These are phyloP conservation scores for Erythrocercus mccallii DNA, from an alignment of 2,113 vertebrate genomes.

Conservation along the genomic window DNA sequence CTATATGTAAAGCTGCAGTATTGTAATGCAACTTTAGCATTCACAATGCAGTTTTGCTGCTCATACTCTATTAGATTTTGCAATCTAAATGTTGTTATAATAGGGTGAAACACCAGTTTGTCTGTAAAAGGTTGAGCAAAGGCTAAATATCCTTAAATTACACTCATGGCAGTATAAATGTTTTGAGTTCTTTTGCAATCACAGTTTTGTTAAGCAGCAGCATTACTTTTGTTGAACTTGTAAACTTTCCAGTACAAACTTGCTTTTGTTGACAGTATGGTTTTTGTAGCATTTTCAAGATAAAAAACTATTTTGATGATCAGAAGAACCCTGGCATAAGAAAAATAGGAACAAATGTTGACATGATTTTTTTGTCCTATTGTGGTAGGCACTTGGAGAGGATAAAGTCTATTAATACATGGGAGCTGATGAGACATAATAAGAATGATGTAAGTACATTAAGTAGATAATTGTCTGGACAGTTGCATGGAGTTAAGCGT, in stretches of 20 bases:
- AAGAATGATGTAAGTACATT: conserved; percentile 10
- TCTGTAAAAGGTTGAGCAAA: background rate
- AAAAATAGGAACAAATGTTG: conserved; percentile 4
- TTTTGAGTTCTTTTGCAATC: conserved; percentile 60
- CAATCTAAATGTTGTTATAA: background rate
- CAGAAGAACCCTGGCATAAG: conserved; percentile 4
- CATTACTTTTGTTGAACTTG: conserved; percentile 55
- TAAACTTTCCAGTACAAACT: conserved; percentile 48
- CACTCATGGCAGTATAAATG: conserved; percentile 13
- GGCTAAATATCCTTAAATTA: conserved; percentile 30
- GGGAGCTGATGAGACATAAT: background rate
- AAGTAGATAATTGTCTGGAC: conserved; percentile 36
- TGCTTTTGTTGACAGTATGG: conserved; percentile 27
- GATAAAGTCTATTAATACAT: background rate
- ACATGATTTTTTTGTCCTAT: background rate
- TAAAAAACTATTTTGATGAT: conserved; percentile 43
- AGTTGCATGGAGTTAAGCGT: background rate
- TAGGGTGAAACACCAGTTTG: background rate
- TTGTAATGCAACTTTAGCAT: background rate
- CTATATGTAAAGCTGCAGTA: background rate
- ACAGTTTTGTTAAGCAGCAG: conserved; percentile 33
- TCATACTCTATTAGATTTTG: background rate
- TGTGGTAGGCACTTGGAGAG: background rate
- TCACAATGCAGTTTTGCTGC: background rate
- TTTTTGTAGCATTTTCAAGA: conserved; percentile 32